Base-by-base conservation (phyloP, 2,113 vertebrate genomes). In the Zosterops lateralis region DNA sequence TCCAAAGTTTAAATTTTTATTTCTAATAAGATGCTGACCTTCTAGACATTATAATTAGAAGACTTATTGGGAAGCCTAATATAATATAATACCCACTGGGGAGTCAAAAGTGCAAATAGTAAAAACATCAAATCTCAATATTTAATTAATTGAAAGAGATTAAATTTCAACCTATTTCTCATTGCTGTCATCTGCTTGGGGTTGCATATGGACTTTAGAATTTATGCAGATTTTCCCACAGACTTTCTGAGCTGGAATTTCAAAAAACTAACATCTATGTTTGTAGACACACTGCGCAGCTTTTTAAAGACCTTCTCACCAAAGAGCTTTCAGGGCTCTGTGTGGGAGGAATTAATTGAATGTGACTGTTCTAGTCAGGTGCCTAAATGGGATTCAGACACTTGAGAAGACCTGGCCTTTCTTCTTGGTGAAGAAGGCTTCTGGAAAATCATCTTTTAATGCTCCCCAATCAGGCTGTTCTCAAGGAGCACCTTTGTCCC, bases 11-110 rank as follows among this genome's bases (percentile, higher is more conserved):
- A 96, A 95, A 97, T 97, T 98, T 97, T 97, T 97, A 96, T 96
- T 98, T 97, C 97, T 98, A 98, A 98, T 98, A 98, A 97, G 97
- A 96, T 97, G 95, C 90, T 98, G 98, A 98, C 98, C 98, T 98
- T 98, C 97, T 97, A 97, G 95, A 95, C 92, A 88, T 97, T 97
- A 98, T 98, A 98, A 98, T 98, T 98, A 98, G 97, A 98, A 98
- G 96, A 95, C 96, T 97, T 97, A 97, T 96, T 97, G 97, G 95
- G 95, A 94, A 95, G 95, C 97, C 96, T 97, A 97, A 98, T 97
- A 97, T 97, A 98, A 97, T 97, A 97, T 96, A 92, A 97, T 96
- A 97, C 97, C 96, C 97, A 18, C 96, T 93, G 95, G 96, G 92
- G 96, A 97, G 96, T 92, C 92, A 91, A 90, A 96, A 95, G 96